Evolutionary conservation across 53 echinoderm and acorn worm species (phyloP), one percentile per base, ranked within the genome.

Genomic region (Luidia sarsii): DNA sequence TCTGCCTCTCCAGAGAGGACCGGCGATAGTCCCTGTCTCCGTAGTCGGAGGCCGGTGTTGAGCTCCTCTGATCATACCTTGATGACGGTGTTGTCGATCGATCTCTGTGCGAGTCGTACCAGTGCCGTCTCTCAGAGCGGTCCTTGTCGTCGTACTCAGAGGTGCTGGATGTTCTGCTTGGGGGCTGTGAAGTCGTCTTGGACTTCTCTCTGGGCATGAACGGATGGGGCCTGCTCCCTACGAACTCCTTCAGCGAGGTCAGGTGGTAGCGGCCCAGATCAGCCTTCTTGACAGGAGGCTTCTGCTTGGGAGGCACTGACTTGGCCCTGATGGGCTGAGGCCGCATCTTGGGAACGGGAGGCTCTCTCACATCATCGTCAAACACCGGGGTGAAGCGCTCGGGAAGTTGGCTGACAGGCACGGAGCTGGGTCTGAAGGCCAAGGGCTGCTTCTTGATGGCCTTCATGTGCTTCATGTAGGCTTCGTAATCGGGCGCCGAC

Each of bases 31-130:
- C 77, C 25, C 23, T 45, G 32, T 77, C 77, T 57, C 75, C 43
- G 22, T 65, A 65, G 9, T 65, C 65, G 39, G 65, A 65, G 10
- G 65, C 39, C 20, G 65, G 65, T 22, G 65, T 65, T 19, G 21
- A 5, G 24, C 65, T 65, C 41, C 39, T 65, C 39, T 4, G 7
- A 28, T 43, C 75, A 57, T 75, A 57, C 19, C 39, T 57, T 7
- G 75, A 54, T 1, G 75, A 41, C 41, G 75, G 75, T 39, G 75
- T 75, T 15, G 75, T 75, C 39, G 75, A 75, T 27, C 75, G 52
- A 41, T 45, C 75, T 30, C 75, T 75, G 39, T 75, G 59, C 31
- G 75, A 75, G 75, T 75, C 75, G 59, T 57, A 75, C n/a, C 59
- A 59, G 59, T 57, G 43, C 23, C 45, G 33, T 57, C 75, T 57